Evolutionary conservation across 2,113 vertebrate genomes (phyloP).

Genomic region (Calidris pugnax): DNA sequence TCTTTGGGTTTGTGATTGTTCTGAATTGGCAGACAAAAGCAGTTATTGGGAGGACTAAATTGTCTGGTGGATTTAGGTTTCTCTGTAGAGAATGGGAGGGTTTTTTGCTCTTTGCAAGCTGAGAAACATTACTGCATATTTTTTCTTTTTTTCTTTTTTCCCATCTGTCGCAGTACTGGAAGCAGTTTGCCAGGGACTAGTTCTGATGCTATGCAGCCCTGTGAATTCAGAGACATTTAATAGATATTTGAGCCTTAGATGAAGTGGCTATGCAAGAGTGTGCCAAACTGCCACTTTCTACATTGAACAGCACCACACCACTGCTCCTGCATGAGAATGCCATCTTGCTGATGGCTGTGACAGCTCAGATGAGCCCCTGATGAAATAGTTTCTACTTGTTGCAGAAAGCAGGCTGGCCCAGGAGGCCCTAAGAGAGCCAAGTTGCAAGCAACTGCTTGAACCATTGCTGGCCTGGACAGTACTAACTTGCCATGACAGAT

Average conservation of each 20-base stretch:
- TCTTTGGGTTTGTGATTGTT: not conserved
- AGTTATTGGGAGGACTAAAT: not conserved
- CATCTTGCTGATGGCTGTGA: not conserved
- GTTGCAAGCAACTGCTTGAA: not conserved
- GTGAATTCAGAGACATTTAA: not conserved
- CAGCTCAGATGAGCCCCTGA: not conserved
- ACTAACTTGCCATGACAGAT: not conserved
- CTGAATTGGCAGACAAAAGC: not conserved
- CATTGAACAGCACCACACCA: not conserved
- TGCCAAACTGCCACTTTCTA: not conserved
- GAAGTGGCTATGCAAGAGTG: not conserved
- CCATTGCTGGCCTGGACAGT: not conserved
- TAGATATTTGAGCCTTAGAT: not conserved
- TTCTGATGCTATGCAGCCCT: not conserved
- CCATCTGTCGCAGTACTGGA: not conserved
- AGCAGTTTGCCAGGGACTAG: not conserved
- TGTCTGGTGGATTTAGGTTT: not conserved
- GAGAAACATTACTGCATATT: not conserved
- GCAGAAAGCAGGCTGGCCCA: not conserved
- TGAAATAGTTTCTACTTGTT: not conserved
- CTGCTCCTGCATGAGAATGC: not conserved
- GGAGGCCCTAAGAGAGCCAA: not conserved
- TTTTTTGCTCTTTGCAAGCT: not conserved
- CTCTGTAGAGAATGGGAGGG: not conserved
- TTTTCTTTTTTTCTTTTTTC: not conserved